Conservation (phyloP, 2,888 invertebrate species). For the Autographa gamma region DNA sequence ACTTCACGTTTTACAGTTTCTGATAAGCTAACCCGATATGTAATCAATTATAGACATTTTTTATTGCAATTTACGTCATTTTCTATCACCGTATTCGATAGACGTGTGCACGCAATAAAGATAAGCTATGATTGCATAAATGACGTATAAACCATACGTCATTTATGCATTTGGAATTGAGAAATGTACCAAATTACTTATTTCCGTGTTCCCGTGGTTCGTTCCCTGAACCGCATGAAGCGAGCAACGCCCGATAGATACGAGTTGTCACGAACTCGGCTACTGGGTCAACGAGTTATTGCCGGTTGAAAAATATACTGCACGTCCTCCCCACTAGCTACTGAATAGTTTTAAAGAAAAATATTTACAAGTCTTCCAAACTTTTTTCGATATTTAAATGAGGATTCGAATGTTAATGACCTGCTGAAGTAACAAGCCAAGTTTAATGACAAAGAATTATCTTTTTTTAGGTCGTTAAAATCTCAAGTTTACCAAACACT, state of each 20-base stretch:
- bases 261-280: constrained; percentile 81
- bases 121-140: constrained; percentile 28
- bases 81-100: constrained; percentile 11
- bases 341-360: constrained; percentile 40
- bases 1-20: neutral
- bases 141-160: too few species aligned
- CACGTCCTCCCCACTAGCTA: constrained; percentile 35
- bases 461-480: too few species aligned
- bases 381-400: neutral
- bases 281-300: constrained; percentile 81
- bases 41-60: constrained; percentile 10
- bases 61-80: constrained; percentile 12
- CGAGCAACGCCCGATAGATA: constrained; percentile 69
- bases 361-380: constrained; percentile 11
- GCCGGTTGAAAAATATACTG: constrained; percentile 59
- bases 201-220: constrained; percentile 56
- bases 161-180: constrained; percentile 30
- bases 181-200: constrained; percentile 47
- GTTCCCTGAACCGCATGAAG: constrained; percentile 48
- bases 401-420: constrained; percentile 3
- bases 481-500: too few species aligned
- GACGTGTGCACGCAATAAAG: constrained; percentile 7
- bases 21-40: constrained; percentile 15
- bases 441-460: neutral
- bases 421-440: neutral